A percentile compares a stretch with the other conserved stretches of the same genome.
Conservation (phyloP, 2,888 invertebrate species). For the Pristionchus arcanus region DNA sequence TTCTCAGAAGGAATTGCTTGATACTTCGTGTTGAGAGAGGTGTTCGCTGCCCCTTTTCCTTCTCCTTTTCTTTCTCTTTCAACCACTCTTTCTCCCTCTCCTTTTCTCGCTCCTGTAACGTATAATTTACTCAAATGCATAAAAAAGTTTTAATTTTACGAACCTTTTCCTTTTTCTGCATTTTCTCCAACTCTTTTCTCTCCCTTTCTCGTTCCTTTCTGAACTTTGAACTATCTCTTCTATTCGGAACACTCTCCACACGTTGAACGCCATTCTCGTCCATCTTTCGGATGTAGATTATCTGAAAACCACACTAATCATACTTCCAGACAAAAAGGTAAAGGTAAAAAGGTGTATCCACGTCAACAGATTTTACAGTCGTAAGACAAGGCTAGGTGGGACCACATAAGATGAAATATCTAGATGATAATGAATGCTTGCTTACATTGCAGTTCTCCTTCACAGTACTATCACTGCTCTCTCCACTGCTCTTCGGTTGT, state of each 20-base stretch:
- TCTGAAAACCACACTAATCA: not conserved
- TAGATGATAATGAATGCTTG: not conserved
- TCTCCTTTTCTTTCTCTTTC: conserved; percentile 54
- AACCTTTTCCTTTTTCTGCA: conserved; percentile 47
- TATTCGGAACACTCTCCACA: not conserved
- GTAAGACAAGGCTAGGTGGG: no score
- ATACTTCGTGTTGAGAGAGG: conserved; percentile 50
- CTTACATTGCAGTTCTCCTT: conserved; percentile 56
- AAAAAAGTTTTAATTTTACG: not conserved
- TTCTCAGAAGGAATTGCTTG: conserved; percentile 49
- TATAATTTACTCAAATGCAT: not conserved
- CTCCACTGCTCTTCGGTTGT: conserved; percentile 34
- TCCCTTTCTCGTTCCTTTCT: conserved; percentile 40
- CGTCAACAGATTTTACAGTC: no score
- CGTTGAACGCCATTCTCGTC: not conserved
- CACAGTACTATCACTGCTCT: conserved; percentile 47
- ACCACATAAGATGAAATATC: no score
- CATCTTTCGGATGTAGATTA: conserved; percentile 54
- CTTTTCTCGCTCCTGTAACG: conserved; percentile 17
- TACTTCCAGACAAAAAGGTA: not conserved
- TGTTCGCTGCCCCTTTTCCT: conserved; percentile 45
- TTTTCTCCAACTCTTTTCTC: conserved; percentile 47
- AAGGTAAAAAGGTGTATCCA: no score
- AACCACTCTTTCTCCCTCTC: not conserved
- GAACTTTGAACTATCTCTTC: conserved; percentile 33